Evolutionary conservation across 2,113 vertebrate species (phyloP).

Genomic region (Poicephalus gulielmi): DNA sequence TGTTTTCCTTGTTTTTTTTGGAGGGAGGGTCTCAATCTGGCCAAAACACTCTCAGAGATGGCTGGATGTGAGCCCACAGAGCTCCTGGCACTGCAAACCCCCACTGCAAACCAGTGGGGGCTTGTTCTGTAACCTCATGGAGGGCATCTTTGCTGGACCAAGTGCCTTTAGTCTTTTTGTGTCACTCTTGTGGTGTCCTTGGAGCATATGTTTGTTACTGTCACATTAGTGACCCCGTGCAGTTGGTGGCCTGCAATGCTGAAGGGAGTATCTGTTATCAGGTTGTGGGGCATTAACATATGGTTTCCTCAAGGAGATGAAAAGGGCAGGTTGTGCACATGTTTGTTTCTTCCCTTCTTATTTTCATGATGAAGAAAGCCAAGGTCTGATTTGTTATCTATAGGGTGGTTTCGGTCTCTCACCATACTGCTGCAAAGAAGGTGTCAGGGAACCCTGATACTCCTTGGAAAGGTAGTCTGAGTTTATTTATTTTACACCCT

Average conservation of each 20-base stretch:
- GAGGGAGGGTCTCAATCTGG: not conserved
- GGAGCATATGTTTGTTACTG: not conserved
- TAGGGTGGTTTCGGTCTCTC: not conserved
- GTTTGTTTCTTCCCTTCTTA: not conserved
- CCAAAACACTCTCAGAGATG: not conserved
- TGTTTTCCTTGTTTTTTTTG: not conserved
- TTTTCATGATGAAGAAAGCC: not conserved
- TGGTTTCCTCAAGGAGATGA: not conserved
- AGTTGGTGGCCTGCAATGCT: not conserved
- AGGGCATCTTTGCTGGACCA: not conserved
- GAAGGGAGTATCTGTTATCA: not conserved
- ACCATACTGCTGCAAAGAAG: not conserved
- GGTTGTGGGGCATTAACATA: not conserved
- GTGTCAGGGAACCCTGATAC: not conserved
- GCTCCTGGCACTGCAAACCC: not conserved
- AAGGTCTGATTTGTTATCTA: not conserved
- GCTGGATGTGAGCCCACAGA: not conserved
- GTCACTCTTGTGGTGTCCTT: not conserved
- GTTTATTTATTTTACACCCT: not conserved
- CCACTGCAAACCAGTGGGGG: not conserved
- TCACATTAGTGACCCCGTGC: rapidly evolving
- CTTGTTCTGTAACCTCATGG: not conserved
- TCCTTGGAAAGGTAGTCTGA: not conserved
- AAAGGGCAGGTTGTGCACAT: not conserved
- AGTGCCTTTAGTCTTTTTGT: not conserved